Conservation (phyloP, 2,888 invertebrate species). For the Argyresthia albistria region DNA sequence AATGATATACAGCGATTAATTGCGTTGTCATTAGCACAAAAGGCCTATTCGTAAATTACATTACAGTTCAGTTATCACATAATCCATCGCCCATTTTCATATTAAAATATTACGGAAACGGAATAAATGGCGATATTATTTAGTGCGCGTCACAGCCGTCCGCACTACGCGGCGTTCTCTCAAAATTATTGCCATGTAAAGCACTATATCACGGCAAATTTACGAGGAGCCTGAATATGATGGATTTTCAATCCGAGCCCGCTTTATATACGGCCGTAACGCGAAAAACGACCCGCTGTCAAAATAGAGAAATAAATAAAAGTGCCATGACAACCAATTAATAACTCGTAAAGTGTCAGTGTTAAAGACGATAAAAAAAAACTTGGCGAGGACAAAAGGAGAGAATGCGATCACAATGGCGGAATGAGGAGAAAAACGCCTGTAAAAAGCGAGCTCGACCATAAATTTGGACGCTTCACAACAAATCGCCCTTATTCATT, state of each 20-base stretch:
- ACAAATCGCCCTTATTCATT: slow-evolving; percentile 74
- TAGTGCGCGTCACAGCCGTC: slow-evolving; percentile 64
- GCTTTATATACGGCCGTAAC: slow-evolving; percentile 43
- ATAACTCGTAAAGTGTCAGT: slow-evolving; percentile 72
- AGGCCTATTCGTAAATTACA: neutral
- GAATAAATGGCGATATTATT: slow-evolving; percentile 45
- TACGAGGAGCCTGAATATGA: slow-evolving; percentile 70
- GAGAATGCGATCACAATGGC: slow-evolving; percentile 64
- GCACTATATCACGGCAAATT: slow-evolving; percentile 68
- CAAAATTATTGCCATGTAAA: slow-evolving; percentile 67
- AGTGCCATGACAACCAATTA: slow-evolving; percentile 65
- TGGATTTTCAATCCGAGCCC: slow-evolving; percentile 69
- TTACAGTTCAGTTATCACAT: slow-evolving; percentile 9
- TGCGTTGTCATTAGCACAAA: neutral
- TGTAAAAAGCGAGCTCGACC: slow-evolving; percentile 65
- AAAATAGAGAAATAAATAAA: slow-evolving; percentile 72
- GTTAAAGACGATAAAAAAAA: slow-evolving; percentile 61
- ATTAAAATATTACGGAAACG: slow-evolving; percentile 44
- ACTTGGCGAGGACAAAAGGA: slow-evolving; percentile 45
- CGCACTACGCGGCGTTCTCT: slow-evolving; percentile 61
- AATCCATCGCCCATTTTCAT: slow-evolving; percentile 57
- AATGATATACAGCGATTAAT: too few relatives aligned
- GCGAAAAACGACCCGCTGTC: slow-evolving; percentile 61
- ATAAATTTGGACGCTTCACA: slow-evolving; percentile 70
- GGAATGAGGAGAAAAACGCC: slow-evolving; percentile 59